Base-by-base conservation (phyloP, 37 sponge, comb jelly and placozoan species). In the Petrosia ficiformis region DNA sequence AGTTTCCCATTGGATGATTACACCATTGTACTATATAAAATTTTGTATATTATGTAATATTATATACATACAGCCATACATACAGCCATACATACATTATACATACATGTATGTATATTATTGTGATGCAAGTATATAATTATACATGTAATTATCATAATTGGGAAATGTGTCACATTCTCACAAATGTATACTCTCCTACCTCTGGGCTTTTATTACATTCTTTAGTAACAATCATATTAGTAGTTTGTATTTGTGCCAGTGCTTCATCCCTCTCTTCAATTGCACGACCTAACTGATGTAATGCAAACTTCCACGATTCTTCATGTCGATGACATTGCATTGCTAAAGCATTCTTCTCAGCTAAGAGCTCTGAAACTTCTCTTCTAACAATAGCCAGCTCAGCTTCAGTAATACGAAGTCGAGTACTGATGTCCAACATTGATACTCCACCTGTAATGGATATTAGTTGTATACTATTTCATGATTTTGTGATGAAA, bases 341-440 rank as follows among this genome's bases (percentile, higher is more conserved):
- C n/a, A 63, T 44, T 44, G 80, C 90, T 0, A 84, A 70, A 3
- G 33, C 41, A 59, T 60, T 77, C 24, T 77, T 68, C 61, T 84
- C 90, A 3, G 73, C 67, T 2, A 90, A 57, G 4, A 84, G 68
- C 59, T 84, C 86, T 3, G 85, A 79, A 0, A 84, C 39, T 40
- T 90, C 81, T 26, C 82, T 43, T 48, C 84, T 81, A 10, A 90
- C 67, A 31, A 90, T 80, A 37, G 77, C 82, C 24, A 84, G 59
- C 73, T 90, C 90, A 0, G 90, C 90, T 60, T 90, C 90, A 11
- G 77, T 70, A 59, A 90, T 80, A 52, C 90, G 84, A 24, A 90
- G 77, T 28, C 77, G 43, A 3, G 90, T 90, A 0, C 82, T 68
- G 2, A 82, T 71, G 25, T 88, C 89, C 74, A 88, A 56, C 33